Percentiles rank a stretch among this genome's conserved stretches.
Conservation (phyloP, 2,113 vertebrate genomes). For the Nipponia nippon region DNA sequence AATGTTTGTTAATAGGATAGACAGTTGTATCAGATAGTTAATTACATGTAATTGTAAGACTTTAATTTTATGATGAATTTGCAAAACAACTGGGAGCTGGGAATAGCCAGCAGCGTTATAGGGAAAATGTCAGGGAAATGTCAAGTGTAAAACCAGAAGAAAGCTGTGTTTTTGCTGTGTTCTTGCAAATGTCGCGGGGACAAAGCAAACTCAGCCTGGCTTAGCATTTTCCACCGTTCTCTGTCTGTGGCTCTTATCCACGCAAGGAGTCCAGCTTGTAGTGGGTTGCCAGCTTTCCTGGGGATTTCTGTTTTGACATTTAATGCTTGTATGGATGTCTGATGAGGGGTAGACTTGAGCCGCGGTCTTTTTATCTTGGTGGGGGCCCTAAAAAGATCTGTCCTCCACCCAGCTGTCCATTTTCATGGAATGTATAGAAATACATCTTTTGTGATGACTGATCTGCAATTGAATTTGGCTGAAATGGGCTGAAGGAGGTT, state of each 20-base stretch:
- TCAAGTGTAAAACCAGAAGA: slow-evolving; percentile 71
- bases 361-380: neutral
- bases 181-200: neutral
- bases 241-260: neutral
- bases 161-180: neutral
- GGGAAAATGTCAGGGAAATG: slow-evolving; percentile 82
- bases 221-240: neutral
- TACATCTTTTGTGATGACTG: neutral
- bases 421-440: neutral
- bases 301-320: neutral
- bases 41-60: neutral
- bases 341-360: neutral
- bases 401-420: neutral
- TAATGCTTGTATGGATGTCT: neutral
- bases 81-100: neutral
- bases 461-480: neutral
- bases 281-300: neutral
- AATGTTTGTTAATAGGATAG: neutral
- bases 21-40: neutral
- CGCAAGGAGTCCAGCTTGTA: neutral
- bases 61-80: slow-evolving; percentile 34
- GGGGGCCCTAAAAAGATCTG: neutral
- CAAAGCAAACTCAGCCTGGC: neutral
- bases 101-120: neutral
- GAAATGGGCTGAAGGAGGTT: neutral